phyloP scores from a whole-genome alignment of 2,113 vertebrate species.

The Brachionichthys hirsutus region DNA sequence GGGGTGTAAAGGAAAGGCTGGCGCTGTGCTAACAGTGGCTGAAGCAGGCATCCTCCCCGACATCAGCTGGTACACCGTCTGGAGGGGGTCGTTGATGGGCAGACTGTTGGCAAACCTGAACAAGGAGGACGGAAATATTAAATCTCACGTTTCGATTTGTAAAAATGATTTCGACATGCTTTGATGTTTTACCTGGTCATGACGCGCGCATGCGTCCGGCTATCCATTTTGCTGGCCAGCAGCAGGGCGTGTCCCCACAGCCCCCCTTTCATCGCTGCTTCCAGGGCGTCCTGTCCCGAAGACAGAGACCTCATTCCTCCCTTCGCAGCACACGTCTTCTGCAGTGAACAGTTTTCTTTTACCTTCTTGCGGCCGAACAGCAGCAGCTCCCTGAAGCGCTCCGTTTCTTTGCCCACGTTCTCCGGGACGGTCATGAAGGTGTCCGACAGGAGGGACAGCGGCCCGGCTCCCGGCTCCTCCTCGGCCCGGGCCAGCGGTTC shows the following conservation, averaged over 20 bases:
- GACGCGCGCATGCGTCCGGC: constrained; percentile 91
- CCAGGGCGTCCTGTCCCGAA: constrained; percentile 86
- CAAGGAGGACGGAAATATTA: constrained; percentile 7
- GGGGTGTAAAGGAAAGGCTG: background rate
- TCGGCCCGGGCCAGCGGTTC: constrained; percentile 86
- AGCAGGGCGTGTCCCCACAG: constrained; percentile 96
- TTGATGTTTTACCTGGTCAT: constrained; percentile 88
- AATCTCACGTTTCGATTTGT: background rate
- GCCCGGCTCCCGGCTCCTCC: constrained; percentile 87
- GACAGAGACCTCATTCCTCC: constrained; percentile 5
- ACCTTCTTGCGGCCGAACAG: constrained; percentile 97
- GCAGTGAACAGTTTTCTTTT: background rate
- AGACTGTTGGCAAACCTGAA: constrained; percentile 97
- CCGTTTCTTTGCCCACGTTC: constrained; percentile 86
- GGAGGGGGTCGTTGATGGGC: constrained; percentile 96
- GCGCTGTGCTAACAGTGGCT: constrained; percentile 82
- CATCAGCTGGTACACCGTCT: constrained; percentile 98
- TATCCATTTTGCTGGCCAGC: constrained; percentile 98
- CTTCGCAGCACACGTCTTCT: background rate
- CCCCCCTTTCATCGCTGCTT: constrained; percentile 95
- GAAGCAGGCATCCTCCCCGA: constrained; percentile 97
- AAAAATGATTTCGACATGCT: no score
- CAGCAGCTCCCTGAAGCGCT: constrained; percentile 92
- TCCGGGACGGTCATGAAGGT: constrained; percentile 77
- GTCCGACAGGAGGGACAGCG: constrained; percentile 89